Base-by-base conservation (phyloP, 2,797 vertebrate species). In the Glyptemys insculpta region DNA sequence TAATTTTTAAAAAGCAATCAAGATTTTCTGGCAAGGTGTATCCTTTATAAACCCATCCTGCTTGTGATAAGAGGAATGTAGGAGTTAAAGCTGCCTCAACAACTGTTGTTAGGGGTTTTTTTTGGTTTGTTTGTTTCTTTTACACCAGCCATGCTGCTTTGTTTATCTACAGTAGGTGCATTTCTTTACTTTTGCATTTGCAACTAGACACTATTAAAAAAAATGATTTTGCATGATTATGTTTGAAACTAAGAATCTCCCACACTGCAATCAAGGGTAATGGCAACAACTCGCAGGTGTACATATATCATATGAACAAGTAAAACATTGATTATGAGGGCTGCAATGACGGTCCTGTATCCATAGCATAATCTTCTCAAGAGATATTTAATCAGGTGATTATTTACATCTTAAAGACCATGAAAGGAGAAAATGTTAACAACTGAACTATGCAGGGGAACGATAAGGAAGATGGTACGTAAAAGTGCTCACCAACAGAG, bases 301-400 rank as follows among this genome's bases (percentile, higher is more conserved):
- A 97, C 95, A 94, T 94, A 97, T 96, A 98, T 97, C 97, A 96
- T 92, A 97, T 97, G 97, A 98, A 98, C 97, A 97, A 97, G 97
- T 92, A 95, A 97, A 97, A 97, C 96, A 96, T 95, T 98, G 97
- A 97, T 98, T 98, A 96, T 97, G 96, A 97, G 96, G 96, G 93
- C 94, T 91, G 95, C 93, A 95, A 41, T 95, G 95, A 96, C 93
- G 96, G 95, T 97, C 95, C 96, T 95, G 87, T 96, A 97, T 97
- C 97, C 97, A 97, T 97, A 97, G 97, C 97, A 97, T 97, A 97
- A 97, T 97, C 97, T 97, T 97, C 97, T 97, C 94, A 94, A 97
- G 96, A 97, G 97, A 97, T 95, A 97, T 96, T 97, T 98, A 98
- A 98, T 97, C 97, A 98, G 97, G 94, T 96, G 97, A 98, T 97